Conservation (phyloP, 2,888 invertebrate species). For the Cataglyphis livida region DNA sequence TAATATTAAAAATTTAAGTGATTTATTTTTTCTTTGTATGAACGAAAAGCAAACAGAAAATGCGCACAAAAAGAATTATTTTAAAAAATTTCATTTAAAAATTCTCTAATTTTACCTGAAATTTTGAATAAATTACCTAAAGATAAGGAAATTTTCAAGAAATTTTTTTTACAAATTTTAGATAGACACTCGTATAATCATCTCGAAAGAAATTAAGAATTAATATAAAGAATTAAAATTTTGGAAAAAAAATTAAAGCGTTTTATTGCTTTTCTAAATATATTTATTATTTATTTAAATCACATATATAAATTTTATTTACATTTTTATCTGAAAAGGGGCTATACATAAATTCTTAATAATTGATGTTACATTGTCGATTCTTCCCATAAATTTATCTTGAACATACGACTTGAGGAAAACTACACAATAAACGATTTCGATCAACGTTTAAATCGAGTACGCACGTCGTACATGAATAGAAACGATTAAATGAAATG, state of each 20-base stretch:
- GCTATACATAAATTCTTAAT: background rate
- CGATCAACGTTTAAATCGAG: conserved; percentile 26
- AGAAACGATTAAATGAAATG: conserved; percentile 35
- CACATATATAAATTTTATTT: background rate
- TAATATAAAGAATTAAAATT: background rate
- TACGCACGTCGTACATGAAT: conserved; percentile 17
- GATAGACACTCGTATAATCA: background rate
- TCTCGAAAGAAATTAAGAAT: background rate
- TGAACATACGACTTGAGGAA: background rate
- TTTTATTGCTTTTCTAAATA: background rate
- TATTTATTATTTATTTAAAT: conserved; percentile 3
- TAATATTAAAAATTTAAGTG: too few species aligned
- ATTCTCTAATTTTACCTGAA: too few species aligned
- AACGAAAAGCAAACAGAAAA: too few species aligned
- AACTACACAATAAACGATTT: conserved; percentile 1
- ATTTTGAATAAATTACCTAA: too few species aligned
- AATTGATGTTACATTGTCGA: background rate
- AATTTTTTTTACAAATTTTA: too few species aligned
- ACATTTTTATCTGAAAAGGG: background rate
- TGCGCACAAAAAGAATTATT: too few species aligned
- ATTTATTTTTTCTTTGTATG: too few species aligned
- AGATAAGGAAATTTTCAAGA: too few species aligned
- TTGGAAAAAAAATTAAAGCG: background rate
- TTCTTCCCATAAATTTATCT: background rate
- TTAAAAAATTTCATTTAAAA: too few species aligned